phyloP scores from a whole-genome alignment of 1,140 invertebrate genomes.

The Heliconius congener region DNA sequence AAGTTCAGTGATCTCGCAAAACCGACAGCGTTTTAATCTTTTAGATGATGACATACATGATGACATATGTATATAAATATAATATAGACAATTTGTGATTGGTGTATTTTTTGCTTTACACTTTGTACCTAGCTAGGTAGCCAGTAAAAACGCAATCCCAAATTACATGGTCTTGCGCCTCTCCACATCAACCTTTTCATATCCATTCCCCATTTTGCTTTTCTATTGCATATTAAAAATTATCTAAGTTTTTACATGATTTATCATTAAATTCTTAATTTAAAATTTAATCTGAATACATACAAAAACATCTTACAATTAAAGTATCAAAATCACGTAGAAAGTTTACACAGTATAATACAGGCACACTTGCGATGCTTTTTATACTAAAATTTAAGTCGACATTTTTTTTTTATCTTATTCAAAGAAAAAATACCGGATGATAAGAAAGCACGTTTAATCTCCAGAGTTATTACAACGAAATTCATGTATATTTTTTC shows the following conservation, averaged over 20 bases:
- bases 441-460: slow-evolving; percentile 10
- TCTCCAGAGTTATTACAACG: slow-evolving; percentile 2
- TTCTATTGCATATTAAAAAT: no score
- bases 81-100: background rate
- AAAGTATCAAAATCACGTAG: background rate
- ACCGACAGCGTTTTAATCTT: slow-evolving; percentile 24
- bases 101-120: background rate
- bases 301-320: background rate
- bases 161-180: background rate
- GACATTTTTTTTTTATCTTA: background rate
- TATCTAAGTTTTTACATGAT: no score
- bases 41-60: background rate
- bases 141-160: no score
- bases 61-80: background rate
- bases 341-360: background rate
- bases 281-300: background rate
- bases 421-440: slow-evolving; percentile 1
- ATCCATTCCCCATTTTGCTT: no score
- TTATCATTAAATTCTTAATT: no score
- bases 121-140: no score
- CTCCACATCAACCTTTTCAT: no score
- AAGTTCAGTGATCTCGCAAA: slow-evolving; percentile 41
- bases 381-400: background rate
- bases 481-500: slow-evolving; percentile 18
- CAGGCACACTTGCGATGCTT: background rate